A percentile compares a stretch with the other conserved stretches of the same genome.
These are phyloP conservation scores for Drosophila hydei DNA, from an alignment of 1,140 invertebrate genomes.

Conservation along the genomic window DNA sequence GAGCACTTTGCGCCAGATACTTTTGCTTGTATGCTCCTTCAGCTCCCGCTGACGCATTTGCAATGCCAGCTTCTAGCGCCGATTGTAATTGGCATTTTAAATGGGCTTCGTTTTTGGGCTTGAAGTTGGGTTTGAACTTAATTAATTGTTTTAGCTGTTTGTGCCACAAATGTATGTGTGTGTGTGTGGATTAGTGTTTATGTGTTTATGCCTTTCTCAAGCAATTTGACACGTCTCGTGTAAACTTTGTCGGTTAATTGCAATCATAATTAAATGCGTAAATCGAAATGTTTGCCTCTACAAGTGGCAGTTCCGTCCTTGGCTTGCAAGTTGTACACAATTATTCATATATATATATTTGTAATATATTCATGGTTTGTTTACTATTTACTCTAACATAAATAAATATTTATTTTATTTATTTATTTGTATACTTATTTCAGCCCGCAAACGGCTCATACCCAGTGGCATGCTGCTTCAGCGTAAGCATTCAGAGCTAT, in stretches of 20 bases:
- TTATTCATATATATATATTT: background rate
- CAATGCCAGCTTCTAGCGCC: constrained; percentile 27
- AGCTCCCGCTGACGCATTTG: constrained; percentile 1
- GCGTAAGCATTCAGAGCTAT: no score
- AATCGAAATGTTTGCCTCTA: background rate
- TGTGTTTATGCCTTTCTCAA: constrained; percentile 37
- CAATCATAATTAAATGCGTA: constrained; percentile 18
- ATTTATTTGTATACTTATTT: no score
- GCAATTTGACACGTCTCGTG: constrained; percentile 44
- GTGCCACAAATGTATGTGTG: constrained; percentile 7
- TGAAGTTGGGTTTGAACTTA: constrained; percentile 40
- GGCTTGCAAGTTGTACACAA: background rate
- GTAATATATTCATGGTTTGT: background rate
- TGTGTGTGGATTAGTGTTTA: background rate
- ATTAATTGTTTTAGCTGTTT: constrained; percentile 74
- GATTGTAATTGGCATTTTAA: constrained; percentile 72
- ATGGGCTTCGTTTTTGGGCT: constrained; percentile 25
- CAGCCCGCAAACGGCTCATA: no score
- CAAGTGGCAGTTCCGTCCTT: background rate
- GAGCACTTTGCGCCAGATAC: constrained; percentile 62
- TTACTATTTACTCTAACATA: no score
- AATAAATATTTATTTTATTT: no score
- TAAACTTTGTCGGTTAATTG: constrained; percentile 25
- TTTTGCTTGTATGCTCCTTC: background rate
- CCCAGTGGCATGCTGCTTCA: no score